These are phyloP conservation scores for Galerucella pusilla DNA, from an alignment of 2,888 invertebrate genomes.

Conservation along the genomic window DNA sequence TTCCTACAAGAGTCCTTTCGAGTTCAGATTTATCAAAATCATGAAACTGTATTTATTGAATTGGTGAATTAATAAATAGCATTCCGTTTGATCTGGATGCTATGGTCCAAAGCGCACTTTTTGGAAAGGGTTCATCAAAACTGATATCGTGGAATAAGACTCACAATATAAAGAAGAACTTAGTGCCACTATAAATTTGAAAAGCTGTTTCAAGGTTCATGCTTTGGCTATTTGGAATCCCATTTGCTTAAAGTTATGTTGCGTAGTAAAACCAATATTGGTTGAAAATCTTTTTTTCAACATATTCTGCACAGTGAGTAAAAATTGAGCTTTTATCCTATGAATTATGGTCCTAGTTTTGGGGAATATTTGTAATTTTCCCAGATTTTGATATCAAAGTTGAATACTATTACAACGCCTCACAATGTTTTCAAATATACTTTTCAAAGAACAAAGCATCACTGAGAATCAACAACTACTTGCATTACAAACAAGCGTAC, in stretches of 20 bases:
- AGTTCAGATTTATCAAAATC: no score
- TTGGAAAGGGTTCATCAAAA: conserved; percentile 6
- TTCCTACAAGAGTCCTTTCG: no score
- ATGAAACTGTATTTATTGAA: no score
- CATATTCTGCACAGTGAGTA: neutral
- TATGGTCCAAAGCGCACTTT: conserved; percentile 11
- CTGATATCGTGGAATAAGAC: conserved; percentile 17
- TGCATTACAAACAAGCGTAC: no score
- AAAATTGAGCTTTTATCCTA: neutral
- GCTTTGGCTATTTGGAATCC: conserved; percentile 7
- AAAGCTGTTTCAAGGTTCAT: conserved; percentile 15
- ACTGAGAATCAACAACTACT: no score
- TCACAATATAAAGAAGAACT: conserved; percentile 8
- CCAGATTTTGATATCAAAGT: no score
- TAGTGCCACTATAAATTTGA: conserved; percentile 20
- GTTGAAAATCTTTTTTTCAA: neutral
- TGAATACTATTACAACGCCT: no score
- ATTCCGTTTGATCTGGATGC: neutral
- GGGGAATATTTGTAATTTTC: no score
- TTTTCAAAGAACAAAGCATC: no score
- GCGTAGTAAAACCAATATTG: neutral
- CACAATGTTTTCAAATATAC: no score
- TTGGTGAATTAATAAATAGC: no score
- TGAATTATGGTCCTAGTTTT: neutral
- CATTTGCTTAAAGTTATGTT: neutral